Evolutionary conservation across 2,888 invertebrate genomes (phyloP), one percentile per base, ranked within the genome.

Genomic region (Diachrysia chrysitis): DNA sequence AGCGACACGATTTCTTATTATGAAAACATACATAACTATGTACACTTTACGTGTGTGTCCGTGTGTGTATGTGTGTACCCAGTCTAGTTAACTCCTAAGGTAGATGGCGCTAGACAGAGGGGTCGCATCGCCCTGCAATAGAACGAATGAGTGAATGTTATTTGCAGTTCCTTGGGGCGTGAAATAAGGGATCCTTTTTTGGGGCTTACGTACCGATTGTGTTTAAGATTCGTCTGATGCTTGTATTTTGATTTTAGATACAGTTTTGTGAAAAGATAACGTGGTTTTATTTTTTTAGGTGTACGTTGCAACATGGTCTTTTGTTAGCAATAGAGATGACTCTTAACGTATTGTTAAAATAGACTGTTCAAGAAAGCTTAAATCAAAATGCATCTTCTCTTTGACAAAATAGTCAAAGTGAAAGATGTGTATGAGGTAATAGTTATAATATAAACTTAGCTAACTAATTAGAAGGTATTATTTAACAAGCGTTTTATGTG

Each of bases 1-100:
- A 84, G 73, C 81, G 73, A 78, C 70, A 76, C 84, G 85, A 85
- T 89, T 89, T 88, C 85, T 84, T 89, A 85, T 87, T 87, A 87
- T 89, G 89, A 89, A 90, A 88, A 88, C 89, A 82, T 77, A 79
- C 65, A 69, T 63, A 48, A 63, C 65, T 64, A 69, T 66, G 53
- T 78, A 65, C 42, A 46, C 29, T 29, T n/a, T 25, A 25, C 25
- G 25, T 5, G 25, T 25, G 25, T 25, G 72, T 64, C 66, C 56
- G 65, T 68, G 56, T 69, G 68, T 14, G 32, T 54, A 19, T 25
- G 58, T 42, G 48, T 57, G 29, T 21, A 53, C 42, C 25, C 25
- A 62, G 55, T 66, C 63, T 62, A 58, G 72, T 7, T 55, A 51
- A 23, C 7, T 17, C 32, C 70, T 21, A 21, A 12, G 12, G 58